phyloP scores from a whole-genome alignment of 2,797 vertebrate species.

The Acanthiza pusilla region DNA sequence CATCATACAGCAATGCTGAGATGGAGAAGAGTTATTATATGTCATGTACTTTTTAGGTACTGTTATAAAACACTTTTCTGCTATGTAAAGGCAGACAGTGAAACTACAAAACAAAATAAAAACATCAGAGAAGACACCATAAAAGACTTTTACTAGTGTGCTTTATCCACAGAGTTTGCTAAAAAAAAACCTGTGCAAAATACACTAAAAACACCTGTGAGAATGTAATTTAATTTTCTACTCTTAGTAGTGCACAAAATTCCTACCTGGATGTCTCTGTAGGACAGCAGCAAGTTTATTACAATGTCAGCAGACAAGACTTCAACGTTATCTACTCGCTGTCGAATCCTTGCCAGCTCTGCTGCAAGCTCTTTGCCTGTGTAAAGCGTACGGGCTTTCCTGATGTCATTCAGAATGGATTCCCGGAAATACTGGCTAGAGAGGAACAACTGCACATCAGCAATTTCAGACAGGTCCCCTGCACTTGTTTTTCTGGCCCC shows the following conservation, averaged over 20 bases:
- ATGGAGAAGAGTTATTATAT: neutral
- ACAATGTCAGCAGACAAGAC: constrained; percentile 94
- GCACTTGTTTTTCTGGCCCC: neutral
- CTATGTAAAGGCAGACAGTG: neutral
- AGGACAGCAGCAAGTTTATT: constrained; percentile 94
- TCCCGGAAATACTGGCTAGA: constrained; percentile 92
- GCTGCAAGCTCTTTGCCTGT: constrained; percentile 87
- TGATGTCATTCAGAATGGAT: constrained; percentile 92
- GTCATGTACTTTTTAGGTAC: neutral
- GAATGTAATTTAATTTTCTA: neutral
- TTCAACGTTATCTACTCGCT: constrained; percentile 94
- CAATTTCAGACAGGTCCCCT: neutral
- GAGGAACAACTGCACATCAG: neutral
- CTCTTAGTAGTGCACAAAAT: neutral
- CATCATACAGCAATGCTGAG: neutral
- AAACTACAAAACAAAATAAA: neutral
- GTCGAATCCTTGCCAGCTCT: constrained; percentile 90
- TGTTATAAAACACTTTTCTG: neutral
- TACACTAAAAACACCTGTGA: neutral
- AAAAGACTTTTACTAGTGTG: neutral
- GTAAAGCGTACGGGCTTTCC: constrained; percentile 90
- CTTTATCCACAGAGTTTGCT: neutral
- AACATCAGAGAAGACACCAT: neutral
- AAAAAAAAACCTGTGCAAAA: neutral
- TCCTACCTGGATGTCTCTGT: constrained; percentile 95